Percentiles rank a stretch among this genome's conserved stretches.
Evolutionary conservation across 2,888 invertebrate genomes (phyloP).

Genomic region (Cosmia trapezina): DNA sequence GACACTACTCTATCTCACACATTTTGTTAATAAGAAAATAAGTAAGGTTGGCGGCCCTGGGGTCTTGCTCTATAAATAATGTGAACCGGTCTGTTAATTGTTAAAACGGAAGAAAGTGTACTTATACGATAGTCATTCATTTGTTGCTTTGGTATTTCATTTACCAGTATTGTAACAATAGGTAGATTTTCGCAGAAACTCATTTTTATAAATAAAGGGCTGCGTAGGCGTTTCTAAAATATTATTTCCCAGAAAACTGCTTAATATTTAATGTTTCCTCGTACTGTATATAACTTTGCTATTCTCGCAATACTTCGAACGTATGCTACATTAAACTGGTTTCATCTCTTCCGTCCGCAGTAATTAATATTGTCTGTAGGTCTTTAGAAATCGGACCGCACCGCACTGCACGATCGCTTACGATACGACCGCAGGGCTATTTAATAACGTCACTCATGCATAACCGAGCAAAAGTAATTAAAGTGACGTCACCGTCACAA

Average conservation of each 20-base stretch:
- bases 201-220: neutral
- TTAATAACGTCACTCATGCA: slow-evolving; percentile 80
- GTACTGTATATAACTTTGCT: slow-evolving; percentile 3
- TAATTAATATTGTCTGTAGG: slow-evolving; percentile 56
- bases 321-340: slow-evolving; percentile 25
- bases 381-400: slow-evolving; percentile 57
- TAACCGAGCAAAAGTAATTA: slow-evolving; percentile 83
- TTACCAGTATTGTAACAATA: neutral
- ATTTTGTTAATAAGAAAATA: too few species aligned
- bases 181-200: slow-evolving; percentile 18
- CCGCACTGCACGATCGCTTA: slow-evolving; percentile 69
- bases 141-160: neutral
- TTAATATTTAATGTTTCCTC: slow-evolving; percentile 6
- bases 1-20: too few species aligned
- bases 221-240: neutral
- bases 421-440: slow-evolving; percentile 70
- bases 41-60: too few species aligned
- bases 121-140: neutral
- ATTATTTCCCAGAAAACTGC: slow-evolving; percentile 9
- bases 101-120: neutral
- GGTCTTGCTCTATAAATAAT: neutral
- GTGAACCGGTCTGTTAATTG: neutral
- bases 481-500: slow-evolving; percentile 78
- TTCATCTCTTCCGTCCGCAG: slow-evolving; percentile 31
- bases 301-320: neutral